phyloP scores from a whole-genome alignment of 2,797 vertebrate species.

The Bovichtus variegatus region DNA sequence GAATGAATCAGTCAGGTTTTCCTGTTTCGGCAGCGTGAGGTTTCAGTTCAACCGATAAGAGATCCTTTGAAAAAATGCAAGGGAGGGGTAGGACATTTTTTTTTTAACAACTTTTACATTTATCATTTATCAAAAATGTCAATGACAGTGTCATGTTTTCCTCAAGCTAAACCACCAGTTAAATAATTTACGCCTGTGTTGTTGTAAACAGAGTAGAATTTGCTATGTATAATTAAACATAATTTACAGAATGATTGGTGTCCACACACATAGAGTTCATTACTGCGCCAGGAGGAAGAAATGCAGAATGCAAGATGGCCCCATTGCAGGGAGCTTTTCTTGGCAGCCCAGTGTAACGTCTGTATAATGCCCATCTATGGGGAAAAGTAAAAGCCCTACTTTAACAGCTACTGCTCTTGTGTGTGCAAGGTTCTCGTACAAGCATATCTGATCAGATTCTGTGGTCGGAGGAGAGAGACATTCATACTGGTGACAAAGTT shows the following conservation, averaged over 20 bases:
- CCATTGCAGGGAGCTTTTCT: slow-evolving; percentile 10
- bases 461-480: neutral
- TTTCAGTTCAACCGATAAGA: slow-evolving; percentile 1
- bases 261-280: neutral
- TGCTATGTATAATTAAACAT: neutral
- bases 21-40: neutral
- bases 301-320: slow-evolving; percentile 8
- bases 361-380: slow-evolving; percentile 60
- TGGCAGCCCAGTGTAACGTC: slow-evolving; percentile 7
- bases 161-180: neutral
- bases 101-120: neutral
- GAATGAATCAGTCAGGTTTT: neutral
- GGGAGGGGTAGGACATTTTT: neutral
- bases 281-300: neutral
- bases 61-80: neutral
- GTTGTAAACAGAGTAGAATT: neutral
- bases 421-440: neutral
- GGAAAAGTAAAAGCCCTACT: slow-evolving; percentile 12
- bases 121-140: neutral
- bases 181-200: neutral
- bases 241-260: neutral
- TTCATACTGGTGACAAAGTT: neutral
- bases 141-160: neutral
- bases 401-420: slow-evolving; percentile 9
- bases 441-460: neutral